phyloP scores from a whole-genome alignment of 2,888 invertebrate species.

The Listrodromus nycthemerus region DNA sequence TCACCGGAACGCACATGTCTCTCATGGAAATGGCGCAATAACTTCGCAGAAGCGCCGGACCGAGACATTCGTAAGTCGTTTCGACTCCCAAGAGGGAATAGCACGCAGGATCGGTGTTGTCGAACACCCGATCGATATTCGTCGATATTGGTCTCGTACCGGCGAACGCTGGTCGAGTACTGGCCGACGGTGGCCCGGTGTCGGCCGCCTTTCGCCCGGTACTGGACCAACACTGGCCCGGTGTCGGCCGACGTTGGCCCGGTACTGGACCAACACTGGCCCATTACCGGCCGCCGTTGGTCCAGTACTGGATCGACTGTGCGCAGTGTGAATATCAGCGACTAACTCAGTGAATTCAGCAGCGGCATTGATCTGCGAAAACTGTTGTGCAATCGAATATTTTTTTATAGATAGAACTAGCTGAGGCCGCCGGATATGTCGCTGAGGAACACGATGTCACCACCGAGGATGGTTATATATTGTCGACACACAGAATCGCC shows the following conservation, averaged over 20 bases:
- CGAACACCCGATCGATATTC: background rate
- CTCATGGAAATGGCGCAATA: slow-evolving; percentile 42
- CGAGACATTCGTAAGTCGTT: slow-evolving; percentile 62
- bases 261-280: too few relatives aligned
- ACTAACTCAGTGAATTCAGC: background rate
- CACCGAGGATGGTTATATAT: slow-evolving; percentile 74
- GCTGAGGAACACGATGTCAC: slow-evolving; percentile 74
- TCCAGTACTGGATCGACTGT: background rate
- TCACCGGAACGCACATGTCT: slow-evolving; percentile 9
- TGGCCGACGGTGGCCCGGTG: background rate
- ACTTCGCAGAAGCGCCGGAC: slow-evolving; percentile 9
- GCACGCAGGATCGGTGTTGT: background rate
- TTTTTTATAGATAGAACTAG: slow-evolving; percentile 71
- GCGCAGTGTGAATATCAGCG: background rate
- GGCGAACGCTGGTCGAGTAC: too few relatives aligned
- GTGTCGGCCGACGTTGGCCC: too few relatives aligned
- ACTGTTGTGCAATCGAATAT: slow-evolving; percentile 6
- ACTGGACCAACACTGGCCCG: too few relatives aligned
- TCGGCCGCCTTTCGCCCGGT: too few relatives aligned
- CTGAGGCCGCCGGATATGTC: slow-evolving; percentile 69
- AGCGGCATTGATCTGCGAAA: background rate
- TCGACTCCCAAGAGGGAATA: background rate
- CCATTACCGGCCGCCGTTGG: too few relatives aligned
- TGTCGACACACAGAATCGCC: slow-evolving; percentile 73
- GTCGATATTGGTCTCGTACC: too few relatives aligned